These are phyloP conservation scores for Lordiphosa stackelbergi DNA, from an alignment of 1,140 invertebrate species.

Conservation along the genomic window DNA sequence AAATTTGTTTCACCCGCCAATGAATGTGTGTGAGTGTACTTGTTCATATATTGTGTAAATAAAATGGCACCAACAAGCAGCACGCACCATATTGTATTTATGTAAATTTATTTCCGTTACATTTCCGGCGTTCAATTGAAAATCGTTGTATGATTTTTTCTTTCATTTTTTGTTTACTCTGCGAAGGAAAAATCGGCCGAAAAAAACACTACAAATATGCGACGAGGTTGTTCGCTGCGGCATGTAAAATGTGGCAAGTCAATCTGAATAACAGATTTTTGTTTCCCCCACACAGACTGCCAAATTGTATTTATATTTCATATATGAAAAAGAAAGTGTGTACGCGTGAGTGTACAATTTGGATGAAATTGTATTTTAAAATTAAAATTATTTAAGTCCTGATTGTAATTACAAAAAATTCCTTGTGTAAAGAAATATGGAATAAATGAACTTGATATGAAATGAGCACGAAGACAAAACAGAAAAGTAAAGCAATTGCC, in stretches of 20 bases:
- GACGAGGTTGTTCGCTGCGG: constrained; percentile 13
- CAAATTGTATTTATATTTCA: constrained; percentile 13
- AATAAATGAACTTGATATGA: too few relatives aligned
- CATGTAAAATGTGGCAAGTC: constrained; percentile 43
- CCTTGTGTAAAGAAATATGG: too few relatives aligned
- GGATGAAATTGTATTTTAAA: too few relatives aligned
- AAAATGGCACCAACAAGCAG: constrained; percentile 70
- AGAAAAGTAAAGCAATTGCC: too few relatives aligned
- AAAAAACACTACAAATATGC: constrained; percentile 55
- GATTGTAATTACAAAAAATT: too few relatives aligned
- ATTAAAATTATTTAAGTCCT: too few relatives aligned
- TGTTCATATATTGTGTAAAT: constrained; percentile 58
- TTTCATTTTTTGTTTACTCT: constrained; percentile 14
- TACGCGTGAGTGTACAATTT: too few relatives aligned
- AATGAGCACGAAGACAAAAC: too few relatives aligned
- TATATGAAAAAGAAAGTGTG: not conserved
- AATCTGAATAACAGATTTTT: constrained; percentile 48
- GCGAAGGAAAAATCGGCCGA: constrained; percentile 23
- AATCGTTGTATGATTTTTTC: constrained; percentile 70
- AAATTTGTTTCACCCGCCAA: constrained; percentile 35
- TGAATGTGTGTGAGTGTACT: not conserved
- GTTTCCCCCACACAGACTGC: constrained; percentile 15
- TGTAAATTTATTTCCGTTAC: constrained; percentile 76
- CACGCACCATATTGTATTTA: constrained; percentile 76
- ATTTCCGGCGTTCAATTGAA: constrained; percentile 75